Conservation (phyloP, 2,888 invertebrate genomes). For the Cantharis rufa region DNA sequence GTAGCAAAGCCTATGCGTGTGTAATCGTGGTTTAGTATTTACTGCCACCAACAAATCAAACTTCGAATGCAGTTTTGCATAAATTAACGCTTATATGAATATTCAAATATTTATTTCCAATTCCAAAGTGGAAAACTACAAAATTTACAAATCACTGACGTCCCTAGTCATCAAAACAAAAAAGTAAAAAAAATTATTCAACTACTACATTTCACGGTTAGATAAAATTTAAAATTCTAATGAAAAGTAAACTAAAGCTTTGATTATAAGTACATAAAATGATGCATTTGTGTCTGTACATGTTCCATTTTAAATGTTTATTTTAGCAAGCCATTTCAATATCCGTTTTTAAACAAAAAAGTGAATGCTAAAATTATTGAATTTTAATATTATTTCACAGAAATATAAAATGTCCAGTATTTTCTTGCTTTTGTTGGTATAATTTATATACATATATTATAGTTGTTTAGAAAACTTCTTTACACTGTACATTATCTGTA, state of each 20-base stretch:
- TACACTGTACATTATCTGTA: no score
- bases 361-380: neutral
- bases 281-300: neutral
- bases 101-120: neutral
- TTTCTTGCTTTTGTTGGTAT: no score
- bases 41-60: conserved; percentile 38
- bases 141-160: neutral
- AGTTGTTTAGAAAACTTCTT: no score
- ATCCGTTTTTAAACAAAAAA: neutral
- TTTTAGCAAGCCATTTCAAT: neutral
- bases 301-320: neutral
- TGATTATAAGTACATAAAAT: neutral
- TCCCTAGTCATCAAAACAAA: neutral
- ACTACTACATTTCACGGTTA: neutral
- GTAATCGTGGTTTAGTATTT: conserved; percentile 45
- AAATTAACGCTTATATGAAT: conserved; percentile 8
- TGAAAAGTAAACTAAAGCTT: neutral
- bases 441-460: no score
- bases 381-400: neutral
- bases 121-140: neutral
- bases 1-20: conserved; percentile 40
- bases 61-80: conserved; percentile 27
- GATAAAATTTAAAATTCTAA: neutral
- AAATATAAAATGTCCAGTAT: neutral
- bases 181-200: neutral